Base-by-base conservation (phyloP, 2,888 invertebrate genomes). In the Molanna angustata region DNA sequence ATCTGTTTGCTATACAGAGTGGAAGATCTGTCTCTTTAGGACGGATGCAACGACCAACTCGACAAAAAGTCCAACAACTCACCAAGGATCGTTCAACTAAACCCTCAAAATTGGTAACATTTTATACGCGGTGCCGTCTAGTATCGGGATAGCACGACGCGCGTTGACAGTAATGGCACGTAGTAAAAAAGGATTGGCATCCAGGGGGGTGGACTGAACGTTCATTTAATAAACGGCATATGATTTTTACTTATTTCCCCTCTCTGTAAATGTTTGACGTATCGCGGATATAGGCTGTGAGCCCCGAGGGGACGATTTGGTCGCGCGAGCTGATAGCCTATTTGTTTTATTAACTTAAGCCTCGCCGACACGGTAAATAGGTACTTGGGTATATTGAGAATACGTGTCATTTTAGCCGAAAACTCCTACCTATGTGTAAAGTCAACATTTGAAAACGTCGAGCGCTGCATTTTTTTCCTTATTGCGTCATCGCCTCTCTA, bases 311-410 rank as follows among this genome's bases (percentile, higher is more conserved):
- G 49, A 39, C 41, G 48, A 53, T 53, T 39, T 49, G 53, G 39
- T 33, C 42, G 32, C 45, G 52, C 52, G 40, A 43, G 17, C 53
- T 52, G 53, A 53, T 53, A 49, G 49, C 56, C 51, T 57, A 53
- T 57, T 57, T 54, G 57, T 52, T 57, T 54, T 57, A 57, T 57
- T 54, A 57, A 52, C 46, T 54, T 51, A 49, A 51, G 52, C 48
- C 53, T 22, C 32, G 20, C 33, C 27, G 43, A 27, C 50, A 33
- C 40, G 32, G n/a, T n/a, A n/a, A n/a, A n/a, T n/a, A n/a, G n/a
- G n/a, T n/a, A n/a, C n/a, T n/a, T n/a, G n/a, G 27, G 54, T 47
- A 55, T 55, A 55, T 51, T 55, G 51, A 55, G 55, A 44, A 51
- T 40, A 45, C 46, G 50, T 40, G 49, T 44, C 33, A 27, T 42